Evolutionary conservation across 1,140 invertebrate species (phyloP).

Genomic region (Caerostris darwini): DNA sequence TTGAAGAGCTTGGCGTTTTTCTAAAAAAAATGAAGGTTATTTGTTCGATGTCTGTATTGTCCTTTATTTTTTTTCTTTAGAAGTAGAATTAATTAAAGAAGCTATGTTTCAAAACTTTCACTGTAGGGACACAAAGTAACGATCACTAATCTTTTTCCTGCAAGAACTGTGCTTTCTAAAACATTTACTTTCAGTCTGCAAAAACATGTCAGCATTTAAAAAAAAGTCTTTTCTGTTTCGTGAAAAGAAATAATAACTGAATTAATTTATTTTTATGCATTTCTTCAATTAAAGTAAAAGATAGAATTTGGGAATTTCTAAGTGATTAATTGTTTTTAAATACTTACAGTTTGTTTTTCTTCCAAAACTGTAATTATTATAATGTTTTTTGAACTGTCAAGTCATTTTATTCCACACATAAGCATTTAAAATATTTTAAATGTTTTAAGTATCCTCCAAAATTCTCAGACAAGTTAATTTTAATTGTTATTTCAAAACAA

Average conservation of each 20-base stretch:
- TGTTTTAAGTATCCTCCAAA: no score
- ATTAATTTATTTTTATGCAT: conserved; percentile 6
- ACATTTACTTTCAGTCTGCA: conserved; percentile 5
- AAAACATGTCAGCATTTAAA: background rate
- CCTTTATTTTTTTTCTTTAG: background rate
- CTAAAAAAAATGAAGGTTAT: conserved; percentile 21
- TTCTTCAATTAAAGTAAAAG: background rate
- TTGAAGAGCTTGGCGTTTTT: conserved; percentile 15
- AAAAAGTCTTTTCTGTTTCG: background rate
- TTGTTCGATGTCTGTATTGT: conserved; percentile 52
- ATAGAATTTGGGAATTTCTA: background rate
- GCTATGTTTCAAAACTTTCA: conserved; percentile 45
- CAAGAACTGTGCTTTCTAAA: background rate
- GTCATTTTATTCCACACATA: no score
- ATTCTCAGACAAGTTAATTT: no score
- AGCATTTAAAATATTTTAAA: no score
- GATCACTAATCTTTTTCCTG: conserved; percentile 12
- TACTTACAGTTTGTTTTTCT: background rate
- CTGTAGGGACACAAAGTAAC: conserved; percentile 47
- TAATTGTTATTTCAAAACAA: no score
- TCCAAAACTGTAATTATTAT: no score
- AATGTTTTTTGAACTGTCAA: no score
- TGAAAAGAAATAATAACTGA: background rate
- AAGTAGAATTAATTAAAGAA: conserved; percentile 27
- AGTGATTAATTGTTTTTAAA: conserved; percentile 38